These are phyloP conservation scores for Scalopus aquaticus DNA, from an alignment of 2,113 vertebrate species.

Conservation along the genomic window DNA sequence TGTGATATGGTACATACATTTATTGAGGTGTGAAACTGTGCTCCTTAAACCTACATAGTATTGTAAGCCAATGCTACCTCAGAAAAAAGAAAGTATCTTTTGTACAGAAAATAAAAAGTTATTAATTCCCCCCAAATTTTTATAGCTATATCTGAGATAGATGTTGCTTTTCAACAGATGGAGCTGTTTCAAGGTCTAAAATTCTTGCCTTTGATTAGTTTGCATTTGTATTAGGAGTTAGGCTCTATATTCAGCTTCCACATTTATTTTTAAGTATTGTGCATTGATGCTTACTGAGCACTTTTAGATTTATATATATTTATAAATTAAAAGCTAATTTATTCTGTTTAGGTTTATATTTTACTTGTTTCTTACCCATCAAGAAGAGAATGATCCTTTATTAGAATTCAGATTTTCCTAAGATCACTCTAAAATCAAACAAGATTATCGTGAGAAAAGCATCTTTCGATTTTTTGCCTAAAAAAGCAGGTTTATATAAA, in stretches of 20 bases:
- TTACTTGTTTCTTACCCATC: slow-evolving; percentile 54
- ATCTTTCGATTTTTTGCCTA: slow-evolving; percentile 41
- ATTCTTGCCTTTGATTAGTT: slow-evolving; percentile 54
- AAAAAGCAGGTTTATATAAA: neutral
- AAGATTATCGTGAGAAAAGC: slow-evolving; percentile 36
- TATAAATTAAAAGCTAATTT: slow-evolving; percentile 63
- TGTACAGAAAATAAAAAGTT: neutral
- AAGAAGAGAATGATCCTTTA: slow-evolving; percentile 44
- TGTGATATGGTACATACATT: too few relatives aligned
- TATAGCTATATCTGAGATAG: neutral
- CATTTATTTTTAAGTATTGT: slow-evolving; percentile 59
- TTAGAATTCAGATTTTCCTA: slow-evolving; percentile 56
- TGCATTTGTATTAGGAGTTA: slow-evolving; percentile 37
- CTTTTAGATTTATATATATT: slow-evolving; percentile 61
- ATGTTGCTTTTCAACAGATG: slow-evolving; percentile 34
- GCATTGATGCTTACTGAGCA: slow-evolving; percentile 36
- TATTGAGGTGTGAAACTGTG: too few relatives aligned
- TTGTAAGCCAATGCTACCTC: too few relatives aligned
- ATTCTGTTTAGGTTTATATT: neutral
- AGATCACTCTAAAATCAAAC: slow-evolving; percentile 51
- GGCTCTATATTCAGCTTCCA: slow-evolving; percentile 42
- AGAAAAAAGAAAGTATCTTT: slow-evolving; percentile 28
- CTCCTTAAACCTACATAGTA: too few relatives aligned
- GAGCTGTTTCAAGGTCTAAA: slow-evolving; percentile 49
- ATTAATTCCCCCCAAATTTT: slow-evolving; percentile 2